Evolutionary conservation across 2,888 invertebrate genomes (phyloP).

Genomic region (Tipula vernalis): DNA sequence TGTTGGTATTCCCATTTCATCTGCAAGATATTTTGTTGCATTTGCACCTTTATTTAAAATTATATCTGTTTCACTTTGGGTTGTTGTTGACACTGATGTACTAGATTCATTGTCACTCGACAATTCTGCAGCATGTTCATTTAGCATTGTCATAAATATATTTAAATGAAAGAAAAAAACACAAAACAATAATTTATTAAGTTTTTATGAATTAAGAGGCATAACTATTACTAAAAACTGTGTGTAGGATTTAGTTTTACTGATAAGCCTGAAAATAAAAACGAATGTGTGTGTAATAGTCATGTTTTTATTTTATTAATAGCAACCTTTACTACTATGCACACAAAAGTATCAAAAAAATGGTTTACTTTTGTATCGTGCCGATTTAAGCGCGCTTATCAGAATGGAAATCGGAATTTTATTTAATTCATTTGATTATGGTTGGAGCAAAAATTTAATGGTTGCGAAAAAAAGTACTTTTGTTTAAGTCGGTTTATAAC

Average conservation of each 20-base stretch:
- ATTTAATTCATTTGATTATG: no score
- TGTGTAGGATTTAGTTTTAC: background rate
- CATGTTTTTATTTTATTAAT: background rate
- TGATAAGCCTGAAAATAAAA: background rate
- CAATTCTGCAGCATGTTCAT: background rate
- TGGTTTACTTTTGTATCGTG: background rate
- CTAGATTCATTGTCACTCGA: background rate
- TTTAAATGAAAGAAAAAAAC: background rate
- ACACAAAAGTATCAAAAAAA: background rate
- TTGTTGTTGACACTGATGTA: constrained; percentile 12
- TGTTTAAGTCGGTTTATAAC: no score
- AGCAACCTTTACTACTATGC: background rate
- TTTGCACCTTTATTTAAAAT: constrained; percentile 39
- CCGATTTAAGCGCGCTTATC: background rate
- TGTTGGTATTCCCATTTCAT: constrained; percentile 64
- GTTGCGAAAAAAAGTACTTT: no score
- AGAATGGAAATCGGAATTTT: background rate
- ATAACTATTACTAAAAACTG: background rate
- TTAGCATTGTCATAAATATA: background rate
- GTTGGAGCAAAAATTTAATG: no score
- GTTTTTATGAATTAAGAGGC: background rate
- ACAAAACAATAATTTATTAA: background rate
- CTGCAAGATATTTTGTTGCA: constrained; percentile 48
- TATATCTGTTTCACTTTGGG: constrained; percentile 26
- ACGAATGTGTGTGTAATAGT: background rate